Base-by-base conservation (phyloP, 2,797 vertebrate genomes). In the Enteromius treurensis region DNA sequence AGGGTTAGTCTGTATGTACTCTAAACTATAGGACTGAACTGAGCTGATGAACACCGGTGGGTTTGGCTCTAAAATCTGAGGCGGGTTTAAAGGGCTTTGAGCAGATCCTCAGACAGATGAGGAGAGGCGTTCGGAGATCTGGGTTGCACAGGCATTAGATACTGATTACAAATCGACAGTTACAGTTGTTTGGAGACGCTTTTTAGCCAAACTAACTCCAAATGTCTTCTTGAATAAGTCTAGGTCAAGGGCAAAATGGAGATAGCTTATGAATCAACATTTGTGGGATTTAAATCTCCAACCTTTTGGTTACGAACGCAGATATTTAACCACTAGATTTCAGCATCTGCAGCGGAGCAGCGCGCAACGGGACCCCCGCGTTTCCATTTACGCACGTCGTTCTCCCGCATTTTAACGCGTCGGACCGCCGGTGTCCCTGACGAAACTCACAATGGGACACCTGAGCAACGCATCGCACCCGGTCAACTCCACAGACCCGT, bases 401-500 rank as follows among this genome's bases (percentile, higher is more conserved):
- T 40, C 37, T 34, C n/a, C 32, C 70, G 8, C 34, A 2, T 68
- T 82, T 65, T 53, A 82, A 86, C 58, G 89, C 81, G 86, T 85
- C 80, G 68, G 84, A 91, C 71, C 86, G 86, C 80, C 76, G 68
- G 77, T 85, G 45, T 49, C 87, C 67, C 64, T 76, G 6, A 3
- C 34, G 60, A 87, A 88, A 15, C 67, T 47, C 1, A 86, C 73
- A 37, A 92, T 93, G 89, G 90, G 67, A 5, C 80, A 85, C 4
- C 83, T 75, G 13, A 93, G 81, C 37, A 93, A 92, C 86, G 60
- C 42, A 83, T 89, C 89, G 55, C 80, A 49, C 2, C 34, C 42
- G 23, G 32, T 53, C 0, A 95, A 93, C 55, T 84, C 51, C 15
- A 95, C 95, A 74, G 95, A 96, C 84, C 91, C 90, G 2, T 94